phyloP scores from a whole-genome alignment of 2,888 invertebrate species.

The Exephanes ischioxanthus region DNA sequence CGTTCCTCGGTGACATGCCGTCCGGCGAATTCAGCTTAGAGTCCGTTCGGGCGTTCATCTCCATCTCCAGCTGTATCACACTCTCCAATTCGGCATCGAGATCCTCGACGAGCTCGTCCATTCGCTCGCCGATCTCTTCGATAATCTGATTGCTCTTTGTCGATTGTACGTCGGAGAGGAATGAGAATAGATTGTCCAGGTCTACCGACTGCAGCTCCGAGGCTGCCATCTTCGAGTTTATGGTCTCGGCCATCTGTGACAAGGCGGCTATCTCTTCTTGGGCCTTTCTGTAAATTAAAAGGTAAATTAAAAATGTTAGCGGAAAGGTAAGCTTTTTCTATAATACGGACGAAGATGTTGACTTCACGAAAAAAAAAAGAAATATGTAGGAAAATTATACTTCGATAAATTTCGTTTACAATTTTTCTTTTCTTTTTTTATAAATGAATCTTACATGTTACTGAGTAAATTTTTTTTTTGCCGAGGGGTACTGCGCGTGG shows the following conservation, averaged over 20 bases:
- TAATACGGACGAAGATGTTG: background rate
- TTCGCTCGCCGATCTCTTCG: conserved; percentile 93
- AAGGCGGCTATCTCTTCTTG: conserved; percentile 90
- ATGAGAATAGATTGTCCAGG: conserved; percentile 95
- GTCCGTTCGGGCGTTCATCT: conserved; percentile 75
- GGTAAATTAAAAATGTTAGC: background rate
- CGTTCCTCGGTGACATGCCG: conserved; percentile 73
- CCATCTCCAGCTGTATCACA: conserved; percentile 88
- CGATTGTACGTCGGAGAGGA: conserved; percentile 92
- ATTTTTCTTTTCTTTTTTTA: background rate
- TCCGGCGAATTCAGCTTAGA: conserved; percentile 74
- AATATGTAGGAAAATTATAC: background rate
- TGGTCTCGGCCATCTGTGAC: conserved; percentile 91
- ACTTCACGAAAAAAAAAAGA: background rate
- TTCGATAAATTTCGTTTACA: background rate
- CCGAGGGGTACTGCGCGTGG: background rate
- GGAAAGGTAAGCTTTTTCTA: background rate
- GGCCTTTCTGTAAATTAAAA: conserved; percentile 86
- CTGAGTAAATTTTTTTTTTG: background rate
- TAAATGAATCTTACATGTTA: background rate
- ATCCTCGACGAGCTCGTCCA: conserved; percentile 93
- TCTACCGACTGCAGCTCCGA: conserved; percentile 91
- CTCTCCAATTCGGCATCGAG: conserved; percentile 91
- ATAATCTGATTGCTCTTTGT: conserved; percentile 89
- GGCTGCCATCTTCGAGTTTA: conserved; percentile 88